Conservation (phyloP, 2,113 vertebrate species). For the Microcebus ravelobensis region DNA sequence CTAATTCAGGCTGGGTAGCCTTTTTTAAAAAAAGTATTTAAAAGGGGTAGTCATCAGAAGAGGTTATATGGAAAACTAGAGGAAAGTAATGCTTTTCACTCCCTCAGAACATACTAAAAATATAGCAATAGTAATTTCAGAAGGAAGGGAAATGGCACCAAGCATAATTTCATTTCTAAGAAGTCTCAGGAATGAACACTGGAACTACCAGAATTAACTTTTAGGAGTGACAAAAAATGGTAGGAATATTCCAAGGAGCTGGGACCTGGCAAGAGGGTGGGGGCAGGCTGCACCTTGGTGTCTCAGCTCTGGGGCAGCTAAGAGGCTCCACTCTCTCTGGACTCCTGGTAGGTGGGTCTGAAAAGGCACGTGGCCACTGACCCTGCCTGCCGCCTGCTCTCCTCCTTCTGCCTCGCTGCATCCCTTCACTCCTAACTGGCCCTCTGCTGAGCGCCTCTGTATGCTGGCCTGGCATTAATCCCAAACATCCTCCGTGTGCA, state of each 20-base stretch:
- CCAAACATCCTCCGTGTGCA: too few species aligned
- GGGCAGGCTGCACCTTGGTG: background rate
- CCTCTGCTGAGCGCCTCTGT: background rate
- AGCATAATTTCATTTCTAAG: conserved; percentile 78
- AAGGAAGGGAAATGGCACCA: conserved; percentile 74
- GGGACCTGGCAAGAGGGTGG: too few species aligned
- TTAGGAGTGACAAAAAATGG: background rate
- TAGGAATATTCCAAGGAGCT: background rate
- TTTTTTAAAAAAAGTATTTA: conserved; percentile 76
- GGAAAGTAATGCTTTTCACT: conserved; percentile 82
- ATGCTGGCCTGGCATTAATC: background rate
- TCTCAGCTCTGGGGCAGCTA: background rate
- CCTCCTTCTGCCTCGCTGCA: too few species aligned
- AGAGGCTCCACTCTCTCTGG: background rate
- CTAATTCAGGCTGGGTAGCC: conserved; percentile 85
- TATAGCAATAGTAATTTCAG: conserved; percentile 82
- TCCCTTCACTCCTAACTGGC: background rate
- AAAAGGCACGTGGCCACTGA: background rate
- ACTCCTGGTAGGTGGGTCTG: background rate
- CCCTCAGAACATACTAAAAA: conserved; percentile 83
- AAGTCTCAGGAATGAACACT: conserved; percentile 53
- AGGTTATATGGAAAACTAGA: conserved; percentile 86
- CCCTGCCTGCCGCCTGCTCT: background rate
- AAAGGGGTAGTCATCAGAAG: conserved; percentile 86
- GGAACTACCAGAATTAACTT: conserved; percentile 54